These are phyloP conservation scores for Heteromormyrus szaboi DNA, from an alignment of 2,797 vertebrate species.

Conservation along the genomic window DNA sequence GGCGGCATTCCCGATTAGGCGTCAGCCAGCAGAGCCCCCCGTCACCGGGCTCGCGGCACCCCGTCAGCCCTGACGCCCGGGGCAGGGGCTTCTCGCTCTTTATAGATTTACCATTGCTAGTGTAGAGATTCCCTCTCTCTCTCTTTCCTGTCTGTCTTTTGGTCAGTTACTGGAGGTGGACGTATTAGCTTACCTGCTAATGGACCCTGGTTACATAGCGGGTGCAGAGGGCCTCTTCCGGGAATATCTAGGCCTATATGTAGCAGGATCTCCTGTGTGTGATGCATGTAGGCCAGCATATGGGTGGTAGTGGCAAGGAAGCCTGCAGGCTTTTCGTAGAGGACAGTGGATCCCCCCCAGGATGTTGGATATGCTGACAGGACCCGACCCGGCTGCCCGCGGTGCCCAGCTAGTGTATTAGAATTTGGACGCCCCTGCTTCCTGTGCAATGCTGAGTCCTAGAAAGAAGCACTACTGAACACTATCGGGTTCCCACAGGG, in stretches of 20 bases:
- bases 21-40: background rate
- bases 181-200: constrained; percentile 2
- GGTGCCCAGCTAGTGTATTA: background rate
- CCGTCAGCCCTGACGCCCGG: background rate
- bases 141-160: background rate
- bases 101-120: background rate
- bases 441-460: background rate
- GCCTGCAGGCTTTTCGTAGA: background rate
- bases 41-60: background rate
- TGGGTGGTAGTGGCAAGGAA: background rate
- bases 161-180: background rate
- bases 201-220: background rate
- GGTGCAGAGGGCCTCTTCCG: background rate
- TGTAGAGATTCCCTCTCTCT: background rate
- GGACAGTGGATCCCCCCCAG: background rate
- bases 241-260: background rate
- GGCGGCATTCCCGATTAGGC: background rate
- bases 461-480: background rate
- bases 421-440: background rate
- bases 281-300: background rate
- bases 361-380: background rate
- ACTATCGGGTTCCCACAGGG: background rate
- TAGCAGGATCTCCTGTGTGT: background rate
- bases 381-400: background rate
- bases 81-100: no score